Percentiles rank a stretch among this genome's conserved stretches.
Conservation (phyloP, 2,113 vertebrate species). For the Collichthys lucidus region DNA sequence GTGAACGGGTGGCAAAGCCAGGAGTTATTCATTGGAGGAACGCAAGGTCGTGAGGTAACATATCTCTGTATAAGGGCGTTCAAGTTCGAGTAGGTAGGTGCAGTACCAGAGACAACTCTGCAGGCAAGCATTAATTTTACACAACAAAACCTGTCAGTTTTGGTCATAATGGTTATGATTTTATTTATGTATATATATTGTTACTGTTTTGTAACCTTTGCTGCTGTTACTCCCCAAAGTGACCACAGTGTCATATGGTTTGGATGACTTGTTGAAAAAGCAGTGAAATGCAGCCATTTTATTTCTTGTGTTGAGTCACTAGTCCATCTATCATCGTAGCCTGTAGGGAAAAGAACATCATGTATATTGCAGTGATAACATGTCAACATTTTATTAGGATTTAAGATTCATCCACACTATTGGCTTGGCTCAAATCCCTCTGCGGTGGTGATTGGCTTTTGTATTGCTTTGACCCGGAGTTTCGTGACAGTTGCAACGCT, state of each 20-base stretch:
- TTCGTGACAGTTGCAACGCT: neutral
- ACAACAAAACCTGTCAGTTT: too few relatives aligned
- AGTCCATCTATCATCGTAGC: neutral
- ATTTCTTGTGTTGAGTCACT: neutral
- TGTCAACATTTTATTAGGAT: constrained; percentile 4
- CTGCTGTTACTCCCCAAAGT: neutral
- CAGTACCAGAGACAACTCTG: too few relatives aligned
- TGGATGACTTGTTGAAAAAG: neutral
- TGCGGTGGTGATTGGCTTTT: neutral
- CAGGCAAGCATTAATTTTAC: too few relatives aligned
- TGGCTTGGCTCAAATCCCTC: neutral
- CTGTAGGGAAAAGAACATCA: neutral
- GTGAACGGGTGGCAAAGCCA: too few relatives aligned
- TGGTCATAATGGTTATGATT: too few relatives aligned
- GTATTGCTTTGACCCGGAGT: constrained; percentile 60
- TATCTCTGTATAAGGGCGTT: too few relatives aligned
- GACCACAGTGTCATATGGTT: neutral
- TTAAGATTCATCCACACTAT: neutral
- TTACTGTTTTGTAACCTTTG: neutral
- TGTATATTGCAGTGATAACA: constrained; percentile 10
- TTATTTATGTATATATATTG: too few relatives aligned
- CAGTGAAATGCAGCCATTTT: neutral
- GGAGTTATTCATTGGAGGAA: too few relatives aligned
- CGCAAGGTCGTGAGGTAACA: too few relatives aligned
- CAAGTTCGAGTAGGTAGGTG: too few relatives aligned